A percentile compares a stretch with the other conserved stretches of the same genome.
Conservation (phyloP, 2,113 vertebrate genomes). For the Turdus rufiventris region DNA sequence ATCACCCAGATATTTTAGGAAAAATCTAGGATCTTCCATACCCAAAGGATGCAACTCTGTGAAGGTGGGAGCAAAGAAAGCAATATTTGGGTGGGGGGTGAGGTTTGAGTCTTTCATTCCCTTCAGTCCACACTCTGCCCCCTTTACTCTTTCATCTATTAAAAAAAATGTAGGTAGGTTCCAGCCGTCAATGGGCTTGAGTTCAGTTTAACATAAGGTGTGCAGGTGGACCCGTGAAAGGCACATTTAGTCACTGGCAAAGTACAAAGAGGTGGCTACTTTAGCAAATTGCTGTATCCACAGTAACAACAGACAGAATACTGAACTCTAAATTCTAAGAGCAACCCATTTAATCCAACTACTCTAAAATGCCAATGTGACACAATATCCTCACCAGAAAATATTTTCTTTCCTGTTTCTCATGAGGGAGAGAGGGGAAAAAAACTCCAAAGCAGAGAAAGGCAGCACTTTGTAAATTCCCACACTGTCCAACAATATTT, state of each 20-base stretch:
- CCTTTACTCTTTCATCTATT: neutral
- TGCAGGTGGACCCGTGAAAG: neutral
- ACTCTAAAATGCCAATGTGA: neutral
- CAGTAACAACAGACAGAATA: neutral
- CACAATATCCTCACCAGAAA: neutral
- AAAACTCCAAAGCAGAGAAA: neutral
- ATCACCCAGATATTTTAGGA: neutral
- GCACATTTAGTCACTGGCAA: neutral
- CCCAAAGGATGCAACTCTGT: neutral
- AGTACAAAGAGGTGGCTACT: neutral
- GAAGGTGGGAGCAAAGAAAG: neutral
- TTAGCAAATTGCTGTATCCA: slow-evolving; percentile 11
- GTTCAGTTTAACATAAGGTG: neutral
- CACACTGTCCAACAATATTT: neutral
- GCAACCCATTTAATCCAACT: neutral
- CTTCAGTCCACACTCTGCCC: neutral
- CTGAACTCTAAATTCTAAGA: neutral
- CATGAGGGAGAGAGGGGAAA: neutral
- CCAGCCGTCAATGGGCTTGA: neutral
- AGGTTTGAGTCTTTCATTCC: neutral
- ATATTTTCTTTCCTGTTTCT: neutral
- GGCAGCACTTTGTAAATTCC: neutral
- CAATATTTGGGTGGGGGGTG: neutral
- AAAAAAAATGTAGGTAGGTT: neutral
- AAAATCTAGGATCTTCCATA: neutral